Evolutionary conservation across 2,797 vertebrate genomes (phyloP), one percentile per base, ranked within the genome.

Genomic region (Knipowitschia caucasica): DNA sequence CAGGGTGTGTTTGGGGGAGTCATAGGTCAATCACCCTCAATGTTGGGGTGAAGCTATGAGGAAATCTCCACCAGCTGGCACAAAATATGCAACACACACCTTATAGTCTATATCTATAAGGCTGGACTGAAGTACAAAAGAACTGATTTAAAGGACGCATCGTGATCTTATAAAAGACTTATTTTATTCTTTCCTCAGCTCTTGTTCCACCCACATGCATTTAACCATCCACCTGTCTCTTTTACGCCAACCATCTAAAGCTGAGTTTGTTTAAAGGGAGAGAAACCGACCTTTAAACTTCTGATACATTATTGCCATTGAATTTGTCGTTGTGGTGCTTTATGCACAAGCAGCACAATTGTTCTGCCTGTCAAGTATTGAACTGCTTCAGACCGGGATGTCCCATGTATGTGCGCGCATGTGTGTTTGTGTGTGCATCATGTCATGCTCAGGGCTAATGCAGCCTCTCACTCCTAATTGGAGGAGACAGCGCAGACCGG

Each of bases 401-500:
- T 42, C 35, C 46, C 18, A 21, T 24, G 33, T 9, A 50, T 40
- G 64, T 44, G 53, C 55, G 57, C 36, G 35, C 36, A 34, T 62
- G 40, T 44, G 55, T 25, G 39, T 14, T 30, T 26, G 29, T 2
- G 12, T 12, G 36, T 17, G 50, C 24, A 71, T 64, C 44, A 61
- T 65, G 66, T 75, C 49, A 43, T 59, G 69, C 68, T 82, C 74
- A 68, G 49, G 70, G 74, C 72, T 72, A 77, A 74, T 69, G 69
- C 63, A 71, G 59, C 70, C 62, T 66, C 65, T 78, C 74, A 76
- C 55, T 56, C 63, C 73, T 85, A 83, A 82, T 83, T 73, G 75
- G 71, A 86, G 75, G 83, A 85, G 78, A 85, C 78, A 82, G 77
- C 67, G 46, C 56, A 79, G 80, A 83, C 76, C 57, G 79, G 78